A percentile compares a stretch with the other conserved stretches of the same genome.
Evolutionary conservation across 2,888 invertebrate species (phyloP).

Genomic region (Drosophila histrio): DNA sequence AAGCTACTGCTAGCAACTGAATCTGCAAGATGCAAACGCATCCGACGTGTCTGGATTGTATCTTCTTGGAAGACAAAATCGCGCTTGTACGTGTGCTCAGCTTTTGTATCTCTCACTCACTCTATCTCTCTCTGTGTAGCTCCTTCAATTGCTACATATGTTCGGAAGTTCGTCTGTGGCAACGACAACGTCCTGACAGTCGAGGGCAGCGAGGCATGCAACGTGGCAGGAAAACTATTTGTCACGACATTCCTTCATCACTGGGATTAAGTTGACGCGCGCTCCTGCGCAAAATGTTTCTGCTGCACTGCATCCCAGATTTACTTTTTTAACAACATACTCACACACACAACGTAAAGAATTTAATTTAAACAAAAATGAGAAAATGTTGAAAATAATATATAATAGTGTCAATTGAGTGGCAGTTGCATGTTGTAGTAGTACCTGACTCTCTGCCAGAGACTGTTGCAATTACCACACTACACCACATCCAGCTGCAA

Average conservation of each 20-base stretch:
- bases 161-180: constrained; percentile 32
- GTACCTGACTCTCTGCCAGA: not conserved
- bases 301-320: constrained; percentile 42
- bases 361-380: constrained; percentile 14
- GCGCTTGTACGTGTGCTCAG: constrained; percentile 42
- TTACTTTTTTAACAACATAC: constrained; percentile 19
- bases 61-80: constrained; percentile 69
- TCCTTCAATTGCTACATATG: constrained; percentile 52
- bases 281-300: constrained; percentile 25
- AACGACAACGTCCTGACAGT: constrained; percentile 6
- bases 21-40: constrained; percentile 60
- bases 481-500: constrained; percentile 13
- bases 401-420: constrained; percentile 32
- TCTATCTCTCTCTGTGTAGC: constrained; percentile 1
- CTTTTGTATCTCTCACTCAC: constrained; percentile 24
- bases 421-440: constrained; percentile 2
- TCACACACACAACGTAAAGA: not conserved
- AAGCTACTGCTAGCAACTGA: constrained; percentile 12
- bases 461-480: constrained; percentile 1
- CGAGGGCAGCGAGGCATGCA: constrained; percentile 21
- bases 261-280: constrained; percentile 68
- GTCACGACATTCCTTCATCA: constrained; percentile 76
- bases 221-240: constrained; percentile 72
- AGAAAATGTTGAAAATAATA: not conserved
- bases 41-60: constrained; percentile 65